Evolutionary conservation across 1,140 invertebrate species (phyloP).

Genomic region (Zaprionus africanus): DNA sequence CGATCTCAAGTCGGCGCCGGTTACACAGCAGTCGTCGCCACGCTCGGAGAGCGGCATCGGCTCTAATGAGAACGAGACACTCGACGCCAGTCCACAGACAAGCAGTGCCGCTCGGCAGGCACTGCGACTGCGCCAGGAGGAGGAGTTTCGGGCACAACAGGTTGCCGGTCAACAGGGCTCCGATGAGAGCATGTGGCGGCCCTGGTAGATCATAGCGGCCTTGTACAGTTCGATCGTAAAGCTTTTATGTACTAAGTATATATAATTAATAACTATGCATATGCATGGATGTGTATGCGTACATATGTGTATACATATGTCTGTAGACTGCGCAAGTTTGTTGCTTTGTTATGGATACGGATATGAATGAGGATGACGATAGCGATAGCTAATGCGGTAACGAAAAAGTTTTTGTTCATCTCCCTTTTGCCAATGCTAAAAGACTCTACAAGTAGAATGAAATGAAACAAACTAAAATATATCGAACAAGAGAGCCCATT

Average conservation of each 20-base stretch:
- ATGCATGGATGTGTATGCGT: slow-evolving; percentile 24
- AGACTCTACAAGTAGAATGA: slow-evolving; percentile 56
- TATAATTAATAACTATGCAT: slow-evolving; percentile 10
- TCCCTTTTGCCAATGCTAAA: slow-evolving; percentile 63
- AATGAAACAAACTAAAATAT: slow-evolving; percentile 24
- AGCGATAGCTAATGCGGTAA: background rate
- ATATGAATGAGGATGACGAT: background rate
- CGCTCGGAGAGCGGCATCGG: slow-evolving; percentile 71
- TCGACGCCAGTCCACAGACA: slow-evolving; percentile 64
- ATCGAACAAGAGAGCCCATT: slow-evolving; percentile 25
- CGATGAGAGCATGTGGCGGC: slow-evolving; percentile 81
- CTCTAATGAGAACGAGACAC: slow-evolving; percentile 66
- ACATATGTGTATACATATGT: slow-evolving; percentile 21
- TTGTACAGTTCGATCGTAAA: slow-evolving; percentile 46
- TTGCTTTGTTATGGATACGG: slow-evolving; percentile 49
- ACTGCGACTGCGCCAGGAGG: slow-evolving; percentile 68
- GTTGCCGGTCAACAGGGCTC: slow-evolving; percentile 45
- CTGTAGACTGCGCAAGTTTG: slow-evolving; percentile 62
- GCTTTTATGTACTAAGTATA: slow-evolving; percentile 75
- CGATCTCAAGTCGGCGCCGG: slow-evolving; percentile 66
- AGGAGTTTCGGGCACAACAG: slow-evolving; percentile 67
- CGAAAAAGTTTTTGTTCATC: background rate
- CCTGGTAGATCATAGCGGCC: slow-evolving; percentile 60
- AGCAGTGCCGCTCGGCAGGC: slow-evolving; percentile 69
- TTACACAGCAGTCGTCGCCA: slow-evolving; percentile 69